Evolutionary conservation across 2,888 invertebrate species (phyloP), one percentile per base, ranked within the genome.

Genomic region (Antheraea yamamai): DNA sequence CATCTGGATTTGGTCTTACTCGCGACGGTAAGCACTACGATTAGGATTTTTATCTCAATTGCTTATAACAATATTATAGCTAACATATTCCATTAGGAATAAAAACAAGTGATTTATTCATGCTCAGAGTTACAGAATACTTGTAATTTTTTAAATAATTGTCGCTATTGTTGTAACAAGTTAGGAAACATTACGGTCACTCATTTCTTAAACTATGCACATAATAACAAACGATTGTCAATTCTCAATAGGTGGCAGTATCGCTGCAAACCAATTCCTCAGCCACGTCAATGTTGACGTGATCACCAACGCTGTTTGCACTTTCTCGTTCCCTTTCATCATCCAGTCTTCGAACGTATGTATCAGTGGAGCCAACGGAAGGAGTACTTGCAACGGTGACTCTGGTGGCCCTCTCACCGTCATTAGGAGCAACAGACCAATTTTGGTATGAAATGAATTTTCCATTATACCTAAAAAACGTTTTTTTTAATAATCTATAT

Each of bases 331-430:
- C 80, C 83, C 83, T 1, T 4, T 77, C 0, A 75, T 81, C 51
- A 14, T 89, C 4, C 83, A 81, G 6, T 10, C 73, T 7, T 81
- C 82, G 20, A 87, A 87, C 77, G 78, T 89, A 72, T 89, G 89
- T 76, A 85, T 80, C 51, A 86, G 84, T 78, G 88, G 88, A 0
- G 76, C 75, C 8, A 79, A 79, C 2, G 83, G 83, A 12, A 75
- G 75, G 18, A 82, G 87, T 72, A 83, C 85, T 30, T 90, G 89
- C 81, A 14, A 66, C 0, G 86, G 89, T 4, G 89, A 89, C 78
- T 89, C 89, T 12, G 89, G 89, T n/a, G 89, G 89, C 47, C 89
- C 89, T 2, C 83, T 89, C 1, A 80, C 78, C n/a, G 75, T 84
- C 16, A 74, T n/a, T 58, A 81, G 83, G 2, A 78, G 79, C 55